A percentile compares a stretch with the other conserved stretches of the same genome.
Evolutionary conservation across 2,797 vertebrate species (phyloP).

Genomic region (Acomys russatus): DNA sequence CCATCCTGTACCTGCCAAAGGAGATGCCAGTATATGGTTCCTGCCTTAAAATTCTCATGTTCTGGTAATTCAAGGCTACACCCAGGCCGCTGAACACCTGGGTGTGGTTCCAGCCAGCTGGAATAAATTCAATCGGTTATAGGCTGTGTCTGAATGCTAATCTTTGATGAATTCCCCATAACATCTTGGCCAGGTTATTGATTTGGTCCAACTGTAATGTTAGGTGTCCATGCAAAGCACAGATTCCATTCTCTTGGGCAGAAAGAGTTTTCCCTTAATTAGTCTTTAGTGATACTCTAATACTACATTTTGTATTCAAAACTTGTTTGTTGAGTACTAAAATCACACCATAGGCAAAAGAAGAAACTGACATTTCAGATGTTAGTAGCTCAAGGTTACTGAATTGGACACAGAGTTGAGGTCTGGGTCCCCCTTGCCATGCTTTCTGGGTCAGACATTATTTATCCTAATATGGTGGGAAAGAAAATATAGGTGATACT

Average conservation of each 20-base stretch:
- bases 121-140: neutral
- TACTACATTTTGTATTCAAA: neutral
- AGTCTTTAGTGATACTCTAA: neutral
- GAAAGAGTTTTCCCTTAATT: neutral
- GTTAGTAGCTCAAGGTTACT: neutral
- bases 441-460: slow-evolving; percentile 1
- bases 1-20: neutral
- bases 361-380: neutral
- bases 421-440: neutral
- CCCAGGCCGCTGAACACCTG: neutral
- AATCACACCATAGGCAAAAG: slow-evolving; percentile 56
- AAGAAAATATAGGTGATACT: neutral
- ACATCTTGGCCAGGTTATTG: neutral
- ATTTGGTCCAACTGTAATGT: neutral
- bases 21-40: neutral
- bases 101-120: neutral
- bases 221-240: neutral
- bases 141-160: neutral
- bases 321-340: neutral
- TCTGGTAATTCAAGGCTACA: neutral
- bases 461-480: neutral
- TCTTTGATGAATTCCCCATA: neutral
- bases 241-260: neutral
- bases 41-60: neutral
- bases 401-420: neutral